Conservation (phyloP, 2,113 vertebrate genomes). For the Vulpes lagopus region DNA sequence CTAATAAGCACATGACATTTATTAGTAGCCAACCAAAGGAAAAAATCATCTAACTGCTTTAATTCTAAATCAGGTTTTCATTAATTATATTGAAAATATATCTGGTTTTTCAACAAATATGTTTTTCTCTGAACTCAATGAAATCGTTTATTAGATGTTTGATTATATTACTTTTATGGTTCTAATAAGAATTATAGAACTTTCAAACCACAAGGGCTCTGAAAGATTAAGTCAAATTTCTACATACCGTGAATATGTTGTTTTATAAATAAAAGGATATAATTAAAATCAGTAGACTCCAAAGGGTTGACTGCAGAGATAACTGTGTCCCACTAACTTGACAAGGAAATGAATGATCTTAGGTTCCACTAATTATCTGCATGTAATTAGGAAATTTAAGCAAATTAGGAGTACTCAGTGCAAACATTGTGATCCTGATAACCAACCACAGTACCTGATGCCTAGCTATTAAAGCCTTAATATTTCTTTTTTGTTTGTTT, state of each 20-base stretch:
- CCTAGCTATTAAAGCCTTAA: neutral
- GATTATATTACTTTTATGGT: constrained; percentile 40
- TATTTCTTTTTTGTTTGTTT: neutral
- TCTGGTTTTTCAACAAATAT: constrained; percentile 28
- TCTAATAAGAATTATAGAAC: constrained; percentile 15
- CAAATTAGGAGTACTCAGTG: neutral
- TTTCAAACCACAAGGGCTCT: neutral
- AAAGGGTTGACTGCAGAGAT: neutral
- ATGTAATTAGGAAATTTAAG: constrained; percentile 21
- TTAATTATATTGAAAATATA: constrained; percentile 22
- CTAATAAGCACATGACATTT: constrained; percentile 73
- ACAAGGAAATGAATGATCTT: constrained; percentile 41
- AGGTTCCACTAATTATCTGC: neutral
- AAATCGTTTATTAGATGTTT: constrained; percentile 64
- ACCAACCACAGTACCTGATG: neutral
- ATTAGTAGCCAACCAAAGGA: constrained; percentile 66
- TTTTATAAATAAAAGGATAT: constrained; percentile 52
- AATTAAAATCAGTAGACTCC: constrained; percentile 45
- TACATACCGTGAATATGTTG: neutral
- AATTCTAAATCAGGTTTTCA: constrained; percentile 62
- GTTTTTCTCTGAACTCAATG: constrained; percentile 26
- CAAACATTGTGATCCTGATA: neutral
- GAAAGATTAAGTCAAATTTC: constrained; percentile 38
- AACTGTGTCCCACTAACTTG: neutral
- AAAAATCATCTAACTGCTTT: neutral